Conservation (phyloP, 2,113 vertebrate genomes). For the Myocastor coypus region DNA sequence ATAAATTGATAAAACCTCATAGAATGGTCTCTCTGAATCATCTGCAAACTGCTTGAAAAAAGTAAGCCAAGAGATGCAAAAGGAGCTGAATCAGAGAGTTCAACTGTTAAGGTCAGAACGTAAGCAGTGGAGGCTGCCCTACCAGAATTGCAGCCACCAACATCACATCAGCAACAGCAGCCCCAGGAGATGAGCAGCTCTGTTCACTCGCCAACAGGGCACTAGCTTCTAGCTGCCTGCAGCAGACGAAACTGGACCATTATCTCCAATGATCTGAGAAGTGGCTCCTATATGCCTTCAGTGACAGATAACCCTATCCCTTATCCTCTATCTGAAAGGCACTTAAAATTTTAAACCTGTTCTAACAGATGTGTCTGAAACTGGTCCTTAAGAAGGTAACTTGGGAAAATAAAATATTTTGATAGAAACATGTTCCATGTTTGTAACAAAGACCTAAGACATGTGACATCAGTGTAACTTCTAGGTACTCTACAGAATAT, state of each 20-base stretch:
- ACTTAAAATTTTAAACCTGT: background rate
- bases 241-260: background rate
- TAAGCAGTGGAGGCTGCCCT: background rate
- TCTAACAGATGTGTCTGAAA: background rate
- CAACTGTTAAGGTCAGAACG: background rate
- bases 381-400: background rate
- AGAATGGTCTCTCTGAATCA: background rate
- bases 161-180: rapidly evolving
- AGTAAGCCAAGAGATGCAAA: background rate
- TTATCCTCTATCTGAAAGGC: background rate
- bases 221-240: background rate
- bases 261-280: background rate
- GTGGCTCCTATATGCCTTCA: background rate
- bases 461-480: background rate
- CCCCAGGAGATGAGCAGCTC: background rate
- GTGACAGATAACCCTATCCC: background rate
- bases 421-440: background rate
- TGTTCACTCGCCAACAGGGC: background rate
- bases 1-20: background rate
- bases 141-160: background rate
- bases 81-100: background rate
- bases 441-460: background rate
- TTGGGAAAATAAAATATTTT: background rate
- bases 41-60: background rate
- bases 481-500: background rate